phyloP scores from a whole-genome alignment of 2,888 invertebrate species.

The Oscheius onirici region DNA sequence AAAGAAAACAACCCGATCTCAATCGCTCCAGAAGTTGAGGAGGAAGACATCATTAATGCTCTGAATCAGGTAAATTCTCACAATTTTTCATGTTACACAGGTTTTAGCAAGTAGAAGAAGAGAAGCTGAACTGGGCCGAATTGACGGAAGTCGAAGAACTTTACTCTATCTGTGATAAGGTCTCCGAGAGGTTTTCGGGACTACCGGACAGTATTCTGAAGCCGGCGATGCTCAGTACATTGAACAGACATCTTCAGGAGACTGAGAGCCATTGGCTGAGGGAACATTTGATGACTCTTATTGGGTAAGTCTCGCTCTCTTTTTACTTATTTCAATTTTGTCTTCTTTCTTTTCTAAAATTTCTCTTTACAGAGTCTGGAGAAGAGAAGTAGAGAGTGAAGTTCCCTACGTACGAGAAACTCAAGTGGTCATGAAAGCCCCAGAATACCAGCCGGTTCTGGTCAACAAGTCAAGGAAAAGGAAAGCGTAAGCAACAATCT shows the following conservation, averaged over 20 bases:
- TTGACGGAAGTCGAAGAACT: constrained; percentile 46
- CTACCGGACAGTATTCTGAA: constrained; percentile 56
- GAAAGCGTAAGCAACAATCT: background rate
- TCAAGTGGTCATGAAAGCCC: constrained; percentile 49
- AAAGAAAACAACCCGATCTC: background rate
- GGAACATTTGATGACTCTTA: constrained; percentile 43
- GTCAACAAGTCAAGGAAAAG: constrained; percentile 8
- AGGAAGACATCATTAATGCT: constrained; percentile 36
- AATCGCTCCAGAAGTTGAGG: constrained; percentile 47
- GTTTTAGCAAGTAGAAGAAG: constrained; percentile 40
- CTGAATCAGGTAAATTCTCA: constrained; percentile 3
- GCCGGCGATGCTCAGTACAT: constrained; percentile 45
- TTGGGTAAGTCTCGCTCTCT: constrained; percentile 23
- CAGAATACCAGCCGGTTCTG: constrained; percentile 39
- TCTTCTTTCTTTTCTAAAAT: background rate
- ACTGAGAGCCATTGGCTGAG: constrained; percentile 47
- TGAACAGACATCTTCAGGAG: constrained; percentile 41
- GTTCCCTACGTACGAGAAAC: constrained; percentile 39
- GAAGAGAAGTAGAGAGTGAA: constrained; percentile 45
- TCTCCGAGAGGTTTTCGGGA: constrained; percentile 45
- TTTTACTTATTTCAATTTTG: background rate
- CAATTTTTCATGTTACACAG: background rate
- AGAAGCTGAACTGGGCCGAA: constrained; percentile 52
- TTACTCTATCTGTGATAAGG: constrained; percentile 45
- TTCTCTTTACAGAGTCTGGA: constrained; percentile 46